A percentile compares a stretch with the other conserved stretches of the same genome.
Conservation (phyloP, 1,140 invertebrate genomes). For the Leptoteleia sp. region DNA sequence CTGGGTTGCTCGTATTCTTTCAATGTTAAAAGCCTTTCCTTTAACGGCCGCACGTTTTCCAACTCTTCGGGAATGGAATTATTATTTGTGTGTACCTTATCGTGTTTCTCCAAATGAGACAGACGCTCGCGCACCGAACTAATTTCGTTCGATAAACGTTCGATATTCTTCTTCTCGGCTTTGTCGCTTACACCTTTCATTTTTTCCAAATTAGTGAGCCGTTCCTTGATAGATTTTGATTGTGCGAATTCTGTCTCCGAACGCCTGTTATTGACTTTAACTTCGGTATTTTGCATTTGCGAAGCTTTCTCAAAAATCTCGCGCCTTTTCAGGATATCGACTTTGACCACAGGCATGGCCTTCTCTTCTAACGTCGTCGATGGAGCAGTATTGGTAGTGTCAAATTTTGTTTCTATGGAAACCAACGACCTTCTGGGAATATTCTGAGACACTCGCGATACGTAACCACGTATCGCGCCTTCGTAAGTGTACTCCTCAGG, state of each 20-base stretch:
- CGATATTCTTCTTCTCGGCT: slow-evolving; percentile 75
- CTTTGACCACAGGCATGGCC: slow-evolving; percentile 84
- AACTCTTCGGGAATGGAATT: slow-evolving; percentile 59
- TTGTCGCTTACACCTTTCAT: slow-evolving; percentile 74
- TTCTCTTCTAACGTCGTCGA: slow-evolving; percentile 77
- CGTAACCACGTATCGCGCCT: slow-evolving; percentile 91
- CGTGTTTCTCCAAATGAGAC: slow-evolving; percentile 84
- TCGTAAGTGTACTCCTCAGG: slow-evolving; percentile 92
- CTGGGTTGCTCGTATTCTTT: slow-evolving; percentile 73
- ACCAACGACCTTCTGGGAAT: slow-evolving; percentile 75
- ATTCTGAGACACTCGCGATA: slow-evolving; percentile 86
- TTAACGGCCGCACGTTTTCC: slow-evolving; percentile 73
- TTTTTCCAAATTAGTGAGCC: slow-evolving; percentile 85
- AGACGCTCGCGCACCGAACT: slow-evolving; percentile 84
- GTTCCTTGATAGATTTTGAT: slow-evolving; percentile 86
- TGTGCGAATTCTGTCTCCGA: slow-evolving; percentile 83
- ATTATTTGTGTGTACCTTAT: slow-evolving; percentile 72
- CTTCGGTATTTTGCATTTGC: slow-evolving; percentile 69
- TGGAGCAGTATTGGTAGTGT: slow-evolving; percentile 68
- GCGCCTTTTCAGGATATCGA: slow-evolving; percentile 90
- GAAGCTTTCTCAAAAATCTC: slow-evolving; percentile 88
- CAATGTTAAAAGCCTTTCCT: slow-evolving; percentile 75
- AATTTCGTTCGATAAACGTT: slow-evolving; percentile 83
- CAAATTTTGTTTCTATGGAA: slow-evolving; percentile 76
- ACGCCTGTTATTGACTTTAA: slow-evolving; percentile 78